Conservation (phyloP, 2,888 invertebrate genomes). For the Tanytarsus gracilentus region DNA sequence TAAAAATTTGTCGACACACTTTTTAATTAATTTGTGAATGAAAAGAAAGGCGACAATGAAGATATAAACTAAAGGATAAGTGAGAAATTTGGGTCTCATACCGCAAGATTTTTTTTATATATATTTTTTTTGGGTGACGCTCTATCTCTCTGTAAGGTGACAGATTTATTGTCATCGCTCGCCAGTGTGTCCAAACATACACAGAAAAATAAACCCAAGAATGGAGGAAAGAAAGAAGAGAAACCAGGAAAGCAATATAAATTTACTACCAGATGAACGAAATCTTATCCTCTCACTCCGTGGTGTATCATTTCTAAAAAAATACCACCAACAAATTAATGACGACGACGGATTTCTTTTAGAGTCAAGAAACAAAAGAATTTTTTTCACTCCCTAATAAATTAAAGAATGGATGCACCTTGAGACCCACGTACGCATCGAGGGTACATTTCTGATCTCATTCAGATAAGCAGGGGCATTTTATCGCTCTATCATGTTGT, state of each 20-base stretch:
- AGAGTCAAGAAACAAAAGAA: background rate
- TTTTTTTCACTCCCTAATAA: slow-evolving; percentile 14
- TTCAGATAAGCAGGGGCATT: too few relatives aligned
- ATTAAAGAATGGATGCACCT: slow-evolving; percentile 17
- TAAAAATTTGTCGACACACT: slow-evolving; percentile 10
- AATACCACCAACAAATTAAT: slow-evolving; percentile 28
- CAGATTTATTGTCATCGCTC: slow-evolving; percentile 25
- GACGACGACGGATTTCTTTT: background rate
- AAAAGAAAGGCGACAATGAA: slow-evolving; percentile 1
- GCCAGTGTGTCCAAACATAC: background rate
- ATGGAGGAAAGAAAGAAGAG: background rate
- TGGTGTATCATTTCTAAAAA: background rate
- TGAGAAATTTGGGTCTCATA: background rate
- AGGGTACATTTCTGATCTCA: too few relatives aligned
- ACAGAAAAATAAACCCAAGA: background rate
- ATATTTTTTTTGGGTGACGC: background rate
- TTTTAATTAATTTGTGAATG: slow-evolving; percentile 26
- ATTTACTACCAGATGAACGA: slow-evolving; percentile 28
- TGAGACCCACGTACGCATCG: too few relatives aligned
- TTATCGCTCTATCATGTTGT: too few relatives aligned
- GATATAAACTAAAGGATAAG: background rate
- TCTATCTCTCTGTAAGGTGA: slow-evolving; percentile 16
- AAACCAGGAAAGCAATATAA: slow-evolving; percentile 14
- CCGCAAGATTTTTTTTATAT: slow-evolving; percentile 19
- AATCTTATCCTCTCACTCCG: slow-evolving; percentile 12